These are phyloP conservation scores for Psephotus haematonotus DNA, from an alignment of 2,113 vertebrate genomes.

Conservation along the genomic window DNA sequence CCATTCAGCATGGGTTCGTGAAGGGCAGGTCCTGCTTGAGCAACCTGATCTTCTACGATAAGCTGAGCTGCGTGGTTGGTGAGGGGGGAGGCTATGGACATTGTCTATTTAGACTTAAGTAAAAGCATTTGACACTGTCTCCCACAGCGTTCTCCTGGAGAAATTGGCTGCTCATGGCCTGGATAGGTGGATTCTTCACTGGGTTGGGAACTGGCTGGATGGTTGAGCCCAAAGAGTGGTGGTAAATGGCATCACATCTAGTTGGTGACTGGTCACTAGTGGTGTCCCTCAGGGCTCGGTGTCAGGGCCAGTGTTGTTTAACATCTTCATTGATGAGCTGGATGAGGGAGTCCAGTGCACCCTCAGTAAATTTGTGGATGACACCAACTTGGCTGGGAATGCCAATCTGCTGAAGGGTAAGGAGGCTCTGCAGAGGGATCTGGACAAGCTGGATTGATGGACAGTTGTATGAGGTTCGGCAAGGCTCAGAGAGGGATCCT, in stretches of 20 bases:
- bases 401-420: neutral
- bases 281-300: neutral
- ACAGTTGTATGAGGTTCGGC: neutral
- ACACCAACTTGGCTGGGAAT: neutral
- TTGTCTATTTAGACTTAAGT: neutral
- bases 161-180: neutral
- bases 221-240: neutral
- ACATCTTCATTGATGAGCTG: neutral
- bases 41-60: neutral
- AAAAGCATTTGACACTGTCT: neutral
- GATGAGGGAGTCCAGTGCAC: neutral
- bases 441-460: neutral
- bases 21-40: neutral
- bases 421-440: neutral
- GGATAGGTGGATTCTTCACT: neutral
- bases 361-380: neutral
- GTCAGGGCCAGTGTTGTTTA: neutral
- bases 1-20: too few relatives aligned
- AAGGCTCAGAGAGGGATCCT: neutral
- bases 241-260: neutral
- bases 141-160: neutral
- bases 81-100: neutral
- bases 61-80: neutral
- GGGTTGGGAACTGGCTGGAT: neutral
- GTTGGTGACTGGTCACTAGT: neutral